These are phyloP conservation scores for Agrypnia vestita DNA, from an alignment of 1,140 invertebrate genomes.

Conservation along the genomic window DNA sequence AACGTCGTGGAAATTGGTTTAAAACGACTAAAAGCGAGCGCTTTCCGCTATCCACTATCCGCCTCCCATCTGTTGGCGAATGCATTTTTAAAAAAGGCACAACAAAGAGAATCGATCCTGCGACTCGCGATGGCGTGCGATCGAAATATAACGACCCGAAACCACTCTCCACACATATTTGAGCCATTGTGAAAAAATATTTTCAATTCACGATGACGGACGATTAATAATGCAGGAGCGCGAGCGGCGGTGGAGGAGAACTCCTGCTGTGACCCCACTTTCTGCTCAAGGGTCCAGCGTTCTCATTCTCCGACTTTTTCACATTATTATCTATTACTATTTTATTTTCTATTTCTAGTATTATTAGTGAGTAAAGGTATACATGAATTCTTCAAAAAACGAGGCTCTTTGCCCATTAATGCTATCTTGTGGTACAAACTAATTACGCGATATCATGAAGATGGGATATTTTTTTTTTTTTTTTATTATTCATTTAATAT, in stretches of 20 bases:
- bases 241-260: not conserved
- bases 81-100: constrained; percentile 54
- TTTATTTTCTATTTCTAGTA: too few relatives aligned
- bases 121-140: constrained; percentile 54
- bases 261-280: not conserved
- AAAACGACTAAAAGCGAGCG: constrained; percentile 15
- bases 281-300: not conserved
- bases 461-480: too few relatives aligned
- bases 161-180: constrained; percentile 26
- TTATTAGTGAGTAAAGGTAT: too few relatives aligned
- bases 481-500: too few relatives aligned
- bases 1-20: not conserved
- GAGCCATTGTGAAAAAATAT: constrained; percentile 40
- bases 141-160: constrained; percentile 36
- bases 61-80: constrained; percentile 44
- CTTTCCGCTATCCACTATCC: not conserved
- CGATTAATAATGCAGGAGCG: constrained; percentile 40
- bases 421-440: too few relatives aligned
- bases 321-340: too few relatives aligned
- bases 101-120: constrained; percentile 59
- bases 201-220: constrained; percentile 31
- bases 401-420: too few relatives aligned
- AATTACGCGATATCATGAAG: too few relatives aligned
- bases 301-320: too few relatives aligned
- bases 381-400: too few relatives aligned